Base-by-base conservation (phyloP, 1,140 invertebrate species). In the Tribolium castaneum region DNA sequence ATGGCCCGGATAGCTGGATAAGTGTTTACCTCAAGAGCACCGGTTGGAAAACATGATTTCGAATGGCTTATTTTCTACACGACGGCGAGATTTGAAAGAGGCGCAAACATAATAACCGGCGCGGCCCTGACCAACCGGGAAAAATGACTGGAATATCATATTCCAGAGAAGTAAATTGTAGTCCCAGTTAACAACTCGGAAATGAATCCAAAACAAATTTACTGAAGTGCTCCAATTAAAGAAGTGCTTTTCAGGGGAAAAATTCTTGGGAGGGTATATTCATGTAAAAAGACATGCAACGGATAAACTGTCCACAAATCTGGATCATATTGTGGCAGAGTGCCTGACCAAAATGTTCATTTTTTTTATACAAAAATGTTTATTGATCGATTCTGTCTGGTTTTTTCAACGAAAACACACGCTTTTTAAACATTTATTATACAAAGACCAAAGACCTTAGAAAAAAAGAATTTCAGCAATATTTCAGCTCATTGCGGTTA, bases 11-110 rank as follows among this genome's bases (percentile, higher is more conserved):
- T 59, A 5, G 19, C 16, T n/a, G 59, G n/a, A 16, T 35, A 66
- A 66, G 30, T 66, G 59, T 66, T 66, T 72, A 72, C 51, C 70
- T 72, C 45, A 19, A 51, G 12, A 51, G 45, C 70, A 72, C 5
- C 7, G n/a, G 45, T 50, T 13, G 66, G 66, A 71, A 71, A 50
- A 73, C 16, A 59, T 25, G 54, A 59, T 59, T 59, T 22, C 2
- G 54, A 59, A 59, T 25, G 13, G 16, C 16, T 22, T 56, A 19
- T 56, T 56, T 56, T 56, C 12, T 56, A 22, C 16, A 56, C 7
- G 12, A 59, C 19, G 16, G 6, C 7, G 19, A 25, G 9, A 59
- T 59, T 25, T 59, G 6, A 59, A 59, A 16, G 54, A 59, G 10
- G 3, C 14, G 16, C 10, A 22, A 59, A 22, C 19, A 22, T 59